Percentiles rank a stretch among this genome's conserved stretches.
Evolutionary conservation across 2,888 invertebrate species (phyloP).

Genomic region (Spisula subtruncata): DNA sequence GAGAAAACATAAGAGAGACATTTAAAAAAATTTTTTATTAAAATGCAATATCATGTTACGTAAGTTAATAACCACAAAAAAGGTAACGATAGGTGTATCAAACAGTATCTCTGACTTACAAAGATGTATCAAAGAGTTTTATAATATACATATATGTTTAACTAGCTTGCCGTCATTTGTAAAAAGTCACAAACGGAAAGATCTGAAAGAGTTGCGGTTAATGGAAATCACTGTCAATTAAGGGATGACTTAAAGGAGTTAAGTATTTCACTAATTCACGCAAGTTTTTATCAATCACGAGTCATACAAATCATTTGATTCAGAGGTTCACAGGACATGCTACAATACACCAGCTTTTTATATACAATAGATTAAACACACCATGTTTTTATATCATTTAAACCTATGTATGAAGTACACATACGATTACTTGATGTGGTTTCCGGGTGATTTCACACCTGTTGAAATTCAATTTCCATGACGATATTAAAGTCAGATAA

Average conservation of each 20-base stretch:
- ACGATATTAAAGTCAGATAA: constrained; percentile 35
- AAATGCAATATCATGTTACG: not conserved
- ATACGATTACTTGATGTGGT: constrained; percentile 22
- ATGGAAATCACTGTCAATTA: constrained; percentile 7
- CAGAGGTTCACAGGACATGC: not conserved
- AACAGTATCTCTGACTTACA: not conserved
- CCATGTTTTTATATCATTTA: not conserved
- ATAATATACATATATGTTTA: not conserved
- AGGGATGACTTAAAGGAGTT: not conserved
- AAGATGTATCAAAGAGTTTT: not conserved
- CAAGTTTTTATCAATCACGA: not conserved
- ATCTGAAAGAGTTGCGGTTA: not conserved
- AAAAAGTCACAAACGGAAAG: not conserved
- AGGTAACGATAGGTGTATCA: not conserved
- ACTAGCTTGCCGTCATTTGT: not conserved
- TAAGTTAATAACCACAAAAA: not conserved
- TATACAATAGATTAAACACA: not conserved
- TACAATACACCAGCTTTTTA: not conserved
- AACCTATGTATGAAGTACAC: not conserved
- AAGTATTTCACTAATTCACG: not conserved
- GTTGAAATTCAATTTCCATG: constrained; percentile 55
- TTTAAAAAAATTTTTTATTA: not conserved
- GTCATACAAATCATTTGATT: not conserved
- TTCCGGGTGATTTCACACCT: constrained; percentile 56
- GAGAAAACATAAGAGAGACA: not conserved